Conservation (phyloP, 92 coral and sea anemone genomes). For the Heliopora coerulea region DNA sequence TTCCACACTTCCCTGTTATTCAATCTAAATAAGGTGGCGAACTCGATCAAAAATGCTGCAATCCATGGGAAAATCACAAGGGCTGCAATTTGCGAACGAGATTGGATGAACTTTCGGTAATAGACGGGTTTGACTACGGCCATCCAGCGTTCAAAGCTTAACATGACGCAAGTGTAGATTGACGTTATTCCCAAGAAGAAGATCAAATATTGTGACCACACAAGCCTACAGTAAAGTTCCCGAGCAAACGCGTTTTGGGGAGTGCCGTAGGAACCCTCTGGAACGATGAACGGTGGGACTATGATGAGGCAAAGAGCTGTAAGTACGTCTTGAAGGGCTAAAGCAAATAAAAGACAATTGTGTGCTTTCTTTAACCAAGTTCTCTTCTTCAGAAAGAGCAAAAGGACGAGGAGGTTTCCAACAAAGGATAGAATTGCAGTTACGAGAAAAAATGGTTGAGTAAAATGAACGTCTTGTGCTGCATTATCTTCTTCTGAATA, state of each 20-base stretch:
- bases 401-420: not conserved
- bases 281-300: not conserved
- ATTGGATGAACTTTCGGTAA: not conserved
- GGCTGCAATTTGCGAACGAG: not conserved
- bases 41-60: not conserved
- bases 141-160: conserved; percentile 30
- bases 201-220: conserved; percentile 22
- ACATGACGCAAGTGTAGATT: conserved; percentile 16
- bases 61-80: not conserved
- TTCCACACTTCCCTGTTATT: not conserved
- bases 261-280: not conserved
- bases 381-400: conserved; percentile 20
- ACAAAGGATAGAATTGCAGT: not conserved
- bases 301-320: not conserved
- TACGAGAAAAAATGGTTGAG: not conserved
- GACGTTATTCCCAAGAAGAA: conserved; percentile 25
- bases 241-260: not conserved
- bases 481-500: no score
- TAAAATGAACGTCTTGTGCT: not conserved
- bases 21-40: not conserved
- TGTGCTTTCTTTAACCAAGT: conserved; percentile 15
- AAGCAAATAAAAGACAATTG: conserved; percentile 25
- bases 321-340: conserved; percentile 24
- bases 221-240: conserved; percentile 6
- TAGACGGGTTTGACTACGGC: conserved; percentile 17